Percentiles rank a stretch among this genome's conserved stretches.
Evolutionary conservation across 2,113 vertebrate genomes (phyloP).

Genomic region (Cyanoramphus novaezelandiae): DNA sequence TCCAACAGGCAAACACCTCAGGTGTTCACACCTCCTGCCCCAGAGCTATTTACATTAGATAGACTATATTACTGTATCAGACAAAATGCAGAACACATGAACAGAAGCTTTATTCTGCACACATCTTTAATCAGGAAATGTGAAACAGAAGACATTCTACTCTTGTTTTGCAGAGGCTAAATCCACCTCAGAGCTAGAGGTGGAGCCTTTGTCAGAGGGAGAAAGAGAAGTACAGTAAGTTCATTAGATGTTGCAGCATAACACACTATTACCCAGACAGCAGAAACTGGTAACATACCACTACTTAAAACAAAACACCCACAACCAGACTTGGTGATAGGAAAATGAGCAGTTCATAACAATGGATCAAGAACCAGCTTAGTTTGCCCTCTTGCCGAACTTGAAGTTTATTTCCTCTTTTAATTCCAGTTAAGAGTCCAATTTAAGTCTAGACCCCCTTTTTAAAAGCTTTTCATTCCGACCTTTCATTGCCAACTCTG

Average conservation of each 20-base stretch:
- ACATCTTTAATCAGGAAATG: accelerated
- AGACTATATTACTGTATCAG: neutral
- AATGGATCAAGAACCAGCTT: neutral
- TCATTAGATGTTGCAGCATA: neutral
- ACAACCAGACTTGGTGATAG: neutral
- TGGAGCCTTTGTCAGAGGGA: neutral
- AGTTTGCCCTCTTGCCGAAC: neutral
- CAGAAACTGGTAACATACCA: neutral
- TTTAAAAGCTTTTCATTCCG: neutral
- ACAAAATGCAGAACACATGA: neutral
- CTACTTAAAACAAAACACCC: neutral
- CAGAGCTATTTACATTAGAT: neutral
- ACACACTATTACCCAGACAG: neutral
- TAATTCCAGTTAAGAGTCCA: neutral
- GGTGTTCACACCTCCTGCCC: neutral
- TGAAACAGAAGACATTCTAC: neutral
- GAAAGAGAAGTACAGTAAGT: neutral
- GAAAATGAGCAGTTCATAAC: neutral
- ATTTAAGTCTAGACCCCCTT: neutral
- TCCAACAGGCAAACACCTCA: neutral
- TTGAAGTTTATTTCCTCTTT: neutral
- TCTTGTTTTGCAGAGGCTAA: neutral
- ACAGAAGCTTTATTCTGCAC: neutral
- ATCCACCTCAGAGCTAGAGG: neutral
- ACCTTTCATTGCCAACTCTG: neutral